Conservation (phyloP, 2,888 invertebrate genomes). For the Atrina japonica region DNA sequence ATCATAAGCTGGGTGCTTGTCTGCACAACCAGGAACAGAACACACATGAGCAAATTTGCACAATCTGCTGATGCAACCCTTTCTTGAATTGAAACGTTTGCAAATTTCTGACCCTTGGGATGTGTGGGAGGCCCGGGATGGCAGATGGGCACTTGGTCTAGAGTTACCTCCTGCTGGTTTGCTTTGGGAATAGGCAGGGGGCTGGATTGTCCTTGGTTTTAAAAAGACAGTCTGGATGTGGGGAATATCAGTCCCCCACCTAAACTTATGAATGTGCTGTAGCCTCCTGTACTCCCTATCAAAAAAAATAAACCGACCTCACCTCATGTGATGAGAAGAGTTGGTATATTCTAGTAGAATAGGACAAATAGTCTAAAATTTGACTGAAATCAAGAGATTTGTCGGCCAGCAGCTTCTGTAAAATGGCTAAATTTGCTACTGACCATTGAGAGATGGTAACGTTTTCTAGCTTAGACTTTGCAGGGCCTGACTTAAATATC, state of each 20-base stretch:
- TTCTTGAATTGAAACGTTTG: too few species aligned
- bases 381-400: neutral
- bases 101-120: slow-evolving; percentile 6
- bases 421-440: slow-evolving; percentile 28
- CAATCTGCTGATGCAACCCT: too few species aligned
- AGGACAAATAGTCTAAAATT: slow-evolving; percentile 32
- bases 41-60: slow-evolving; percentile 2
- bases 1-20: neutral
- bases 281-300: slow-evolving; percentile 8
- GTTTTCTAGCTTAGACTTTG: slow-evolving; percentile 22
- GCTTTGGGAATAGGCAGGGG: too few species aligned
- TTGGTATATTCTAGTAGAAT: slow-evolving; percentile 25
- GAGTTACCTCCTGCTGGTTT: neutral
- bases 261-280: neutral
- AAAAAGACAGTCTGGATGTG: slow-evolving; percentile 1
- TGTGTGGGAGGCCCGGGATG: neutral
- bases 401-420: slow-evolving; percentile 19
- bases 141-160: neutral
- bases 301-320: neutral
- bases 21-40: slow-evolving; percentile 7
- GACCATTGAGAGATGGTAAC: slow-evolving; percentile 32
- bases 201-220: too few species aligned
- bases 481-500: slow-evolving; percentile 21
- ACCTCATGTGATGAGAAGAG: too few species aligned
- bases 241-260: slow-evolving; percentile 12